Evolutionary conservation across 1,140 invertebrate genomes (phyloP).

Genomic region (Antheraea mylitta): DNA sequence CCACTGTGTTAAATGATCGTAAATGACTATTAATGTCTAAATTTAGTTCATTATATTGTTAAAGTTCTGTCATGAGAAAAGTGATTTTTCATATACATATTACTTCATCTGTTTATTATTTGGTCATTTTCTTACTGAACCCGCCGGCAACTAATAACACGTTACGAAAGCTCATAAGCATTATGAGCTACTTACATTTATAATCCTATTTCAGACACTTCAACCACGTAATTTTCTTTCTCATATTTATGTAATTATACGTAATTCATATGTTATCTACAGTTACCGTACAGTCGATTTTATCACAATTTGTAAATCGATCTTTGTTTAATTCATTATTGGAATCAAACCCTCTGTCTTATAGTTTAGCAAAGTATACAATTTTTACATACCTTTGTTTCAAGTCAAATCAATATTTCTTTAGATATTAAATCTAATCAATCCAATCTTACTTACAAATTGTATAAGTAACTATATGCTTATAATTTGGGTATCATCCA

Average conservation of each 20-base stretch:
- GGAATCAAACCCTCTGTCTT: not conserved
- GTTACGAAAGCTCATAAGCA: conserved; percentile 14
- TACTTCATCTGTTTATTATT: not conserved
- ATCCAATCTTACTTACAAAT: not conserved
- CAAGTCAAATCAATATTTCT: not conserved
- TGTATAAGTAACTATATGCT: not conserved
- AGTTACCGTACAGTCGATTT: conserved; percentile 44
- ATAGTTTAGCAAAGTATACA: not conserved
- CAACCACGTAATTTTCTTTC: conserved; percentile 21
- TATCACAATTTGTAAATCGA: conserved; percentile 29
- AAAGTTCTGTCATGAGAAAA: conserved; percentile 14
- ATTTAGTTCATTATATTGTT: conserved; percentile 5
- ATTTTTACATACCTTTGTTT: conserved; percentile 23
- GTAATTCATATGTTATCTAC: conserved; percentile 41
- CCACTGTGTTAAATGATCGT: conserved; percentile 20
- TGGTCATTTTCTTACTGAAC: not conserved
- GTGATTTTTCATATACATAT: not conserved
- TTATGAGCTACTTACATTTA: not conserved
- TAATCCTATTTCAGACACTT: not conserved
- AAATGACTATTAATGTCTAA: not conserved
- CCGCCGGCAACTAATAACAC: conserved; percentile 16
- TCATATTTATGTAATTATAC: conserved; percentile 27
- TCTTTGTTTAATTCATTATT: not conserved
- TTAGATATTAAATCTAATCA: not conserved
- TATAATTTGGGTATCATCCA: not conserved